Conservation (phyloP, 2,113 vertebrate genomes). For the Rhabdomys dilectus region DNA sequence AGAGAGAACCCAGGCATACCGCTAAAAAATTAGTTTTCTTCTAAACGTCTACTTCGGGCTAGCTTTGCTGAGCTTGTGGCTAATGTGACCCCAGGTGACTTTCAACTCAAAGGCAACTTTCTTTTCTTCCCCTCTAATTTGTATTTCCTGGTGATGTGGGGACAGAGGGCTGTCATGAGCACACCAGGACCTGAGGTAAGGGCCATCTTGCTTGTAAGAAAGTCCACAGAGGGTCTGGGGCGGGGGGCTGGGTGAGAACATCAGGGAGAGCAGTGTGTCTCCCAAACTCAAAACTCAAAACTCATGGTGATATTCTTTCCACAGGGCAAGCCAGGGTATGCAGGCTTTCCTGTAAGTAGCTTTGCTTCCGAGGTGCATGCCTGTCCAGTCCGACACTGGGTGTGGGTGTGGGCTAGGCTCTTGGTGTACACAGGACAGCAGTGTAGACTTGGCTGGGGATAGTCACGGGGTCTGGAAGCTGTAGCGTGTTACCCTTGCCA, state of each 20-base stretch:
- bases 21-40: fast-evolving
- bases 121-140: background rate
- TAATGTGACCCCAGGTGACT: background rate
- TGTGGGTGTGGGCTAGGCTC: background rate
- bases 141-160: fast-evolving
- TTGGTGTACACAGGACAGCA: background rate
- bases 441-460: background rate
- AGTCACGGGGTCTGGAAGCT: background rate
- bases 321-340: conserved; percentile 18
- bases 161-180: conserved; percentile 63
- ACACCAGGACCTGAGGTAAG: conserved; percentile 83
- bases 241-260: background rate
- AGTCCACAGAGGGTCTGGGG: fast-evolving
- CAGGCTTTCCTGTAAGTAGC: conserved; percentile 67
- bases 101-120: fast-evolving
- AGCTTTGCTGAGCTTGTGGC: fast-evolving
- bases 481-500: fast-evolving
- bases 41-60: fast-evolving
- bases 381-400: background rate
- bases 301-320: background rate
- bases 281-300: too few relatives aligned
- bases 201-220: background rate
- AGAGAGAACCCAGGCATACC: background rate
- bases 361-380: background rate
- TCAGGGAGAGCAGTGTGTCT: background rate